Percentiles rank a stretch among this genome's conserved stretches.
Conservation (phyloP, 2,113 vertebrate genomes). For the Ophiodon elongatus region DNA sequence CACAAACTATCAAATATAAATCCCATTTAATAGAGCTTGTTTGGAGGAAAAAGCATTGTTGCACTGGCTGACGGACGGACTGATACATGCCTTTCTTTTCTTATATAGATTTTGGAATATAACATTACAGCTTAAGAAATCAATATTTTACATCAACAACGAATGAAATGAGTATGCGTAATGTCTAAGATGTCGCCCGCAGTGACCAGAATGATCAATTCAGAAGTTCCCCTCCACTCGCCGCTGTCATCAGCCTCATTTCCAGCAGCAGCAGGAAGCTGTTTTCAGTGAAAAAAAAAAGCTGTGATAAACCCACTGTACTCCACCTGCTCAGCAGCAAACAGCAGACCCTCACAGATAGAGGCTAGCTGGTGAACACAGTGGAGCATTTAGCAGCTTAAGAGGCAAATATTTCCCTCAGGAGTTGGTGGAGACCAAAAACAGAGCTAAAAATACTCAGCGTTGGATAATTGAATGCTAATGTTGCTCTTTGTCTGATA, state of each 20-base stretch:
- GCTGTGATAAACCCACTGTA: neutral
- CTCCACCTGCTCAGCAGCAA: neutral
- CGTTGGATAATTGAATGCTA: neutral
- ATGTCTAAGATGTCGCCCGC: neutral
- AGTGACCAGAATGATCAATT: neutral
- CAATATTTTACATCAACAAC: neutral
- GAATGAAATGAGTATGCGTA: neutral
- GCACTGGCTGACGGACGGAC: neutral
- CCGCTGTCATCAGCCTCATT: neutral
- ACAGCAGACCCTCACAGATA: neutral
- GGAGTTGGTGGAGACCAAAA: neutral
- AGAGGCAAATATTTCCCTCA: neutral
- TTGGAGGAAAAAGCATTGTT: neutral
- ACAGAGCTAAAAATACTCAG: neutral
- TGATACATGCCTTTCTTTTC: neutral
- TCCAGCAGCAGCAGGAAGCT: neutral
- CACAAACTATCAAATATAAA: constrained; percentile 2
- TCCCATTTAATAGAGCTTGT: neutral
- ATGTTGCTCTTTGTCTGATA: neutral
- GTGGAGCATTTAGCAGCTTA: neutral
- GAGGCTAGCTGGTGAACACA: neutral
- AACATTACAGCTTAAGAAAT: neutral
- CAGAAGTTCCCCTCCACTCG: neutral
- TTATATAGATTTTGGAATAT: neutral
- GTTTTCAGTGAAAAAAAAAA: neutral